These are phyloP conservation scores for Syrrhaptes paradoxus DNA, from an alignment of 2,113 vertebrate species.

Conservation along the genomic window DNA sequence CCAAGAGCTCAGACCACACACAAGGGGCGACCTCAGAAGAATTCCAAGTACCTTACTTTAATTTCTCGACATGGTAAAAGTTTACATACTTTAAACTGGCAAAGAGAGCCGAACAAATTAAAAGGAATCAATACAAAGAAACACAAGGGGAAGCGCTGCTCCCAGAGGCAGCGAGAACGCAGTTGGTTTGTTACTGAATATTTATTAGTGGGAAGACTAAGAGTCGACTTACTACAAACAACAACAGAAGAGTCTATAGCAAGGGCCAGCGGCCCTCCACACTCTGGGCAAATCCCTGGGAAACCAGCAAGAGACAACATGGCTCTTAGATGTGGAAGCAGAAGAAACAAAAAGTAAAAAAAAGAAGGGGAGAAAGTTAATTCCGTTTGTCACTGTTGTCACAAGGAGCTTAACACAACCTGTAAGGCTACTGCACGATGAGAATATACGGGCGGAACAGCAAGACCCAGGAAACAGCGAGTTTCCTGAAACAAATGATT, in stretches of 20 bases:
- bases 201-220: conserved; percentile 74
- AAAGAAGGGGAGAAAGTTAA: neutral
- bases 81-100: conserved; percentile 71
- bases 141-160: conserved; percentile 55
- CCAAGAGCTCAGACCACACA: conserved; percentile 31
- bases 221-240: conserved; percentile 72
- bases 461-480: conserved; percentile 14
- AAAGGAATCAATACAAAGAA: conserved; percentile 69
- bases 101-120: conserved; percentile 53
- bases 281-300: conserved; percentile 34
- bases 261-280: conserved; percentile 2
- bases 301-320: conserved; percentile 66
- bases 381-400: conserved; percentile 57
- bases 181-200: conserved; percentile 77
- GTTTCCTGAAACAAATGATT: conserved; percentile 41
- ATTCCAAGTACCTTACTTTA: conserved; percentile 80
- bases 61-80: conserved; percentile 79
- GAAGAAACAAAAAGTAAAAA: neutral
- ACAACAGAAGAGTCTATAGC: conserved; percentile 56
- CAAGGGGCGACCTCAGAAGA: conserved; percentile 64
- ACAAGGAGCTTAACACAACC: conserved; percentile 61
- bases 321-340: conserved; percentile 56
- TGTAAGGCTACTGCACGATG: conserved; percentile 66
- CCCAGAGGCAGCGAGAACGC: conserved; percentile 57
- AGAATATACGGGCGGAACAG: conserved; percentile 51